These are phyloP conservation scores for Chionodraco myersi DNA, from an alignment of 2,113 vertebrate species.

Conservation along the genomic window DNA sequence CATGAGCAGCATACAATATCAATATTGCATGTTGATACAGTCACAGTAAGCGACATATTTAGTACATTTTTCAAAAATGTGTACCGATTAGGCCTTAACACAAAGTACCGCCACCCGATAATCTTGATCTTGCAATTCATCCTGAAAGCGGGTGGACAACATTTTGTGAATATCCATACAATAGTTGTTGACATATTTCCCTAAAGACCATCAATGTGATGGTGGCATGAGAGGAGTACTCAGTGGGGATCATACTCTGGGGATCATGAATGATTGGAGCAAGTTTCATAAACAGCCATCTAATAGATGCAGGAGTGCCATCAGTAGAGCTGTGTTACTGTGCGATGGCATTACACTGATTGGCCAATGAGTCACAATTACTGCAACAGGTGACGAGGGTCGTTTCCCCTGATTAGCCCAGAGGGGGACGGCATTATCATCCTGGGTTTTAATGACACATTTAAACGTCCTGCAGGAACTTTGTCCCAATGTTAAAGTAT, in stretches of 20 bases:
- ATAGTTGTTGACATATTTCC: not conserved
- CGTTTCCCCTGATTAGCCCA: constrained; percentile 27
- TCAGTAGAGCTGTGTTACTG: not conserved
- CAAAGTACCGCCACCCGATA: too few species aligned
- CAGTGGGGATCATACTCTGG: too few species aligned
- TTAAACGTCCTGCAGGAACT: constrained; percentile 9
- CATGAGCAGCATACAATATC: too few species aligned
- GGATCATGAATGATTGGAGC: not conserved
- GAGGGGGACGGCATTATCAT: constrained; percentile 28
- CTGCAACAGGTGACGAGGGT: constrained; percentile 5
- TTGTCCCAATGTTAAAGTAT: not conserved
- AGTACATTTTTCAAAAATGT: too few species aligned
- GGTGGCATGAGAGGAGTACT: too few species aligned
- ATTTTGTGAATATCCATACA: not conserved
- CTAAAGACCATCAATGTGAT: too few species aligned
- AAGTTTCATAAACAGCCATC: not conserved
- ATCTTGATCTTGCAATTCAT: not conserved
- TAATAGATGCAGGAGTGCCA: not conserved
- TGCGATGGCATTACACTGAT: not conserved
- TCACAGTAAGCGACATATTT: too few species aligned
- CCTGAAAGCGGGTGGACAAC: not conserved
- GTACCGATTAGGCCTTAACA: too few species aligned
- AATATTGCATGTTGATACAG: too few species aligned
- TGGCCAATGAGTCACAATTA: constrained; percentile 23
- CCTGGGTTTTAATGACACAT: constrained; percentile 25